A percentile compares a stretch with the other conserved stretches of the same genome.
Evolutionary conservation across 2,888 invertebrate species (phyloP).

Genomic region (Tillus elongatus): DNA sequence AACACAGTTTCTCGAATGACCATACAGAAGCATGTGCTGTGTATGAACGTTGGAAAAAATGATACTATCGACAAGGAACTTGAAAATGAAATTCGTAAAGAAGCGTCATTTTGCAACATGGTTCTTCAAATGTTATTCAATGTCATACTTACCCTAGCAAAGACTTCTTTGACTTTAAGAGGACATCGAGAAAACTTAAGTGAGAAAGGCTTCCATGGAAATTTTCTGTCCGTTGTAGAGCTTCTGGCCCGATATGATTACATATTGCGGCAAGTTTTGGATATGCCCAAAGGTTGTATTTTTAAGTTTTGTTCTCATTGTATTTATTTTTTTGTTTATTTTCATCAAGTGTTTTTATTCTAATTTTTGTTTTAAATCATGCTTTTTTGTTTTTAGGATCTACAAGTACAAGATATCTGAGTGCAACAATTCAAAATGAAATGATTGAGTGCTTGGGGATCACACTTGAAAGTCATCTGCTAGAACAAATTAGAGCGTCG

Average conservation of each 20-base stretch:
- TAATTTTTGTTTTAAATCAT: no score
- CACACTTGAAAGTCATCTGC: constrained; percentile 21
- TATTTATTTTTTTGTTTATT: no score
- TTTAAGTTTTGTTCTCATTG: constrained; percentile 3
- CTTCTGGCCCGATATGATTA: constrained; percentile 19
- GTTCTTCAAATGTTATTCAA: constrained; percentile 19
- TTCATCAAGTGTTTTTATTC: no score
- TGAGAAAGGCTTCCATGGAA: constrained; percentile 19
- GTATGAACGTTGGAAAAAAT: constrained; percentile 21
- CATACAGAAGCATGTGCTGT: constrained; percentile 19
- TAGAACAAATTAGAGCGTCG: constrained; percentile 25
- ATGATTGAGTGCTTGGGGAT: constrained; percentile 10
- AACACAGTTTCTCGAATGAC: constrained; percentile 13
- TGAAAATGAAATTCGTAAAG: constrained; percentile 18
- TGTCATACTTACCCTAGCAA: constrained; percentile 16
- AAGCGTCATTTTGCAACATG: constrained; percentile 16
- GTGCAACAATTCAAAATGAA: no score
- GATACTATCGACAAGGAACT: no score
- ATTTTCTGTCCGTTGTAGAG: constrained; percentile 20
- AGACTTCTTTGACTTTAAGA: constrained; percentile 20
- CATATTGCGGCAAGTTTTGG: constrained; percentile 20
- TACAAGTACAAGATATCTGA: no score
- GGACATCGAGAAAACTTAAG: constrained; percentile 18
- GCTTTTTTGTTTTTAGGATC: no score
- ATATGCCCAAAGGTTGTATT: constrained; percentile 18